Evolutionary conservation across 2,888 invertebrate genomes (phyloP), one percentile per base, ranked within the genome.

Genomic region (Trichopria drosophilae): DNA sequence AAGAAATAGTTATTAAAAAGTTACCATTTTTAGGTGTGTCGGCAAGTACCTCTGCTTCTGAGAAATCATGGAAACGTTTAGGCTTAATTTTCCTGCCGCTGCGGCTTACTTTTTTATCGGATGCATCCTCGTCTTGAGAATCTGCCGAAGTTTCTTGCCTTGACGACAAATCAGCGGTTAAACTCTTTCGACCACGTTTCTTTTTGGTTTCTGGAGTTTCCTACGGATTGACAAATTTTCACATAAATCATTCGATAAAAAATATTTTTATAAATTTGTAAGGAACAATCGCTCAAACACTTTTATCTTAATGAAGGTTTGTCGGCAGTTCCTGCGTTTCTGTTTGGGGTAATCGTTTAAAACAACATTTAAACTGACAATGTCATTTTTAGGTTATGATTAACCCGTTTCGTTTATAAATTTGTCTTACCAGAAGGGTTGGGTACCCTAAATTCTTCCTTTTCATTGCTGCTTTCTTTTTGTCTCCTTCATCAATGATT

Each of bases 51-150:
- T 76, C 75, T 3, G 71, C 69, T 51, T 68, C 68, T 24, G 66
- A 69, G 35, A 68, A 72, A 48, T 75, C 75, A 10, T 73, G 69
- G 48, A 71, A 75, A 20, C 73, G 68, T 73, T 84, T 87, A 0
- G 86, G 86, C 59, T 87, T 85, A 53, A 88, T 85, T 74, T 87
- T 88, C 43, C 89, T 80, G 0, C 88, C 87, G 63, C 87, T 86
- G 50, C 87, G 81, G 67, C 86, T 85, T 7, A 84, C 82, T 18
- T 83, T 72, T 66, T 85, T 82, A 2, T 82, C 82, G 51, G 81
- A 82, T 0, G 78, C 67, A 0, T 73, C 77, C 1, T 75, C 76
- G 13, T 79, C 80, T 53, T 78, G 78, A 3, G 69, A 69, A 37
- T 73, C 73, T 9, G 64, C 48, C n/a, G 56, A 42, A 16, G 55